Evolutionary conservation across 2,888 invertebrate species (phyloP), one percentile per base, ranked within the genome.

Genomic region (Troides helena): DNA sequence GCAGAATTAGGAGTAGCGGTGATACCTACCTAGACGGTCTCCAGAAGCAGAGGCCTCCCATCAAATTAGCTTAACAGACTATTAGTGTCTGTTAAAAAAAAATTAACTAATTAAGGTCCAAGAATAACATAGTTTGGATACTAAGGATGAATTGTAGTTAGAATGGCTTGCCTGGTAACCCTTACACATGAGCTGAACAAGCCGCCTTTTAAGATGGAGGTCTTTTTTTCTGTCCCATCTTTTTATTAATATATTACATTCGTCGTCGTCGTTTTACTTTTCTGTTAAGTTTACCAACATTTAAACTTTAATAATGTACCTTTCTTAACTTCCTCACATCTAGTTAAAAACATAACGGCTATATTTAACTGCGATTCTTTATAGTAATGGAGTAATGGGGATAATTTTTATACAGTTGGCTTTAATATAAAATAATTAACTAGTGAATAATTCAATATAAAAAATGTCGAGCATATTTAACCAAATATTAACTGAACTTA

Each of bases 231-330:
- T 36, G 80, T 79, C 82, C 83, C 84, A 87, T 87, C 90, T 89
- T 89, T 91, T 91, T 90, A 90, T 92, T 92, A 90, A 90, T 90
- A 91, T 91, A 90, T 90, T 89, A 87, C 83, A 83, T 87, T 80
- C 86, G 85, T 82, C 81, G 81, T 78, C 83, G 81, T 82, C 85
- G 84, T 84, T 85, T 84, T 76, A 78, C 62, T 84, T 86, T 88
- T 83, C 84, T 86, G 77, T 79, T 78, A 76, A 78, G 79, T 74
- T 74, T 74, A 62, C 72, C 80, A 77, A 79, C 80, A 75, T 73
- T 74, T 77, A 80, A 78, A 86, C 85, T 86, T 84, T 86, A 85
- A 78, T 77, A 65, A 77, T 76, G 80, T 83, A 81, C 82, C 83
- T 82, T 78, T 83, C 5, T 81, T 79, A 77, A 82, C 83, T 83